Conservation (phyloP, 1,140 invertebrate genomes). For the Cyclargus thomasi region DNA sequence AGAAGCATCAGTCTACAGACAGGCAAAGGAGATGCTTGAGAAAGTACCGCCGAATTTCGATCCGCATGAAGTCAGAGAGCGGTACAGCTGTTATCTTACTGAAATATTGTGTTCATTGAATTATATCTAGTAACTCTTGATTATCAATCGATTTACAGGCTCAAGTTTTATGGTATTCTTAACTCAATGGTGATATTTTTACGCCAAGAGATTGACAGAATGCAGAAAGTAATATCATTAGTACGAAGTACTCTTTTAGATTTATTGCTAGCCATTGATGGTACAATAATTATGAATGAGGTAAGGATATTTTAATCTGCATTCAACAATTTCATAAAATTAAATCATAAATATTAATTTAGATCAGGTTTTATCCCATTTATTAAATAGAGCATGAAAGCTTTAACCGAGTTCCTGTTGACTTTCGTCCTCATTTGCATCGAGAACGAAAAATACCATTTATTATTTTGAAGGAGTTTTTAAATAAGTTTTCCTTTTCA, state of each 20-base stretch:
- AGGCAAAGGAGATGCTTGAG: conserved; percentile 95
- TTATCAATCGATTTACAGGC: too few relatives aligned
- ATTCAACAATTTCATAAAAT: too few relatives aligned
- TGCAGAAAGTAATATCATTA: conserved; percentile 89
- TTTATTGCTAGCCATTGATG: conserved; percentile 95
- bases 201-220: conserved; percentile 95
- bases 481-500: neutral
- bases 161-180: conserved; percentile 48
- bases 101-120: too few relatives aligned
- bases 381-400: too few relatives aligned
- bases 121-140: too few relatives aligned
- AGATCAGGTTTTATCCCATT: too few relatives aligned
- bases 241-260: conserved; percentile 88
- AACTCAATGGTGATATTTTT: conserved; percentile 75
- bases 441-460: too few relatives aligned
- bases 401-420: too few relatives aligned
- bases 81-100: too few relatives aligned
- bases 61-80: conserved; percentile 92
- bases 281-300: conserved; percentile 96
- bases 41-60: conserved; percentile 94
- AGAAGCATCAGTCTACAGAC: conserved; percentile 91
- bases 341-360: too few relatives aligned
- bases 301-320: conserved; percentile 28
- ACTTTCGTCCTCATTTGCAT: too few relatives aligned
- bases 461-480: too few relatives aligned